Evolutionary conservation across 1,140 invertebrate species (phyloP), one percentile per base, ranked within the genome.

Genomic region (Mycetomoellerius zeteki): DNA sequence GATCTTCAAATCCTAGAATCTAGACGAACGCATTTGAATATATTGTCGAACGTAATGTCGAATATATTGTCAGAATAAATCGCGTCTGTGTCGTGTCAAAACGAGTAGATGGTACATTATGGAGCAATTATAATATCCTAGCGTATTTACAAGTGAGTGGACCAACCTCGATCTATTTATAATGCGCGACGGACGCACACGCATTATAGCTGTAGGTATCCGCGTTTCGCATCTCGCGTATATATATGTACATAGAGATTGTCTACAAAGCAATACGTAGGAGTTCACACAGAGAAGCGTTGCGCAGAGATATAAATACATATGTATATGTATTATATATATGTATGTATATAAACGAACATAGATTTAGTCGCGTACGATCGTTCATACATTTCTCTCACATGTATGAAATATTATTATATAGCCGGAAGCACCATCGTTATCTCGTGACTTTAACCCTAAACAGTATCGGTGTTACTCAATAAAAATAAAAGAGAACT

Each of bases 101-200:
- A 30, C 76, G 65, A 67, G 65, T 58, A 81, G 64, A 71, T 67
- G 30, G 64, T 47, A 81, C 30, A 21, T 86, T 86, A 24, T 62
- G 76, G 52, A 82, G n/a, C 65, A 80, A 78, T 67, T 80, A 86
- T 80, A 82, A 86, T 80, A 82, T 82, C 8, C 52, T 71, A 82
- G 64, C n/a, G 43, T 67, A 82, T 82, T 71, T 82, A 86, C 77
- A 86, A 86, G 64, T 82, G 64, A 86, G 85, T 86, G 85, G 85
- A 86, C 85, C 85, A 86, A 86, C 64, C 65, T 86, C 77, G 65
- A 86, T 86, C 76, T 82, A 86, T 82, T 86, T 86, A 86, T 86
- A 80, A 77, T 33, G 75, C 80, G 80, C 80, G 67, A 60, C 56
- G 24, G 21, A 33, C 33, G 54, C 43, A 24, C 67, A 58, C 58